Conservation (phyloP, 1,140 invertebrate species). For the Scaptomyza graminum region DNA sequence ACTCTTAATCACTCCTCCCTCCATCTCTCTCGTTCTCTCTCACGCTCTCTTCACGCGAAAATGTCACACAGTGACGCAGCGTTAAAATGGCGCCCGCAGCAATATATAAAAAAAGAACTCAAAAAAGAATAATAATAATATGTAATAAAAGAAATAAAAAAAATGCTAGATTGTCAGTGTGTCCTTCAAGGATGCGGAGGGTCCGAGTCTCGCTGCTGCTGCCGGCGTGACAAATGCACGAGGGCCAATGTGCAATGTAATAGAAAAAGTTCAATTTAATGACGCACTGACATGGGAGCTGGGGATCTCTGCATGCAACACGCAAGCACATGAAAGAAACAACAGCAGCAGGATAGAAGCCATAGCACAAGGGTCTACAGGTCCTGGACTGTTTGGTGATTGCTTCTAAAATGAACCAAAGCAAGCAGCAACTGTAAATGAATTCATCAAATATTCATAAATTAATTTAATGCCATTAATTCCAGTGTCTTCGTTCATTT, state of each 20-base stretch:
- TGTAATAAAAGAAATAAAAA: constrained; percentile 11
- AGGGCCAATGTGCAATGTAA: constrained; percentile 68
- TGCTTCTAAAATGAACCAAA: constrained; percentile 4
- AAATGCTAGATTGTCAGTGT: constrained; percentile 42
- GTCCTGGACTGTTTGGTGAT: constrained; percentile 6
- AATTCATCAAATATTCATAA: neutral
- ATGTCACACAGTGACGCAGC: constrained; percentile 76
- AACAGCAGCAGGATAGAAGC: too few species aligned
- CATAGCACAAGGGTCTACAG: too few species aligned
- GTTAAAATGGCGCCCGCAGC: constrained; percentile 61
- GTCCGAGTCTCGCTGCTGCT: constrained; percentile 25
- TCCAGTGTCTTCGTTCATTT: neutral
- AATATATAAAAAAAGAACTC: constrained; percentile 6
- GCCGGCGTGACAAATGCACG: constrained; percentile 65
- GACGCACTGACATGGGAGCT: constrained; percentile 57
- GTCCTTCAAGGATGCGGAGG: constrained; percentile 65
- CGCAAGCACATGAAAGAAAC: neutral
- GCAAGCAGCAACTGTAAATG: neutral
- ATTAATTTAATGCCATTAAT: neutral
- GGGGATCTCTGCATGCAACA: constrained; percentile 4
- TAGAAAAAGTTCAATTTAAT: constrained; percentile 81
- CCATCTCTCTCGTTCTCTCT: neutral
- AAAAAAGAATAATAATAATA: constrained; percentile 24
- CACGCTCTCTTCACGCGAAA: constrained; percentile 46
- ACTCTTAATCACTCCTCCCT: too few species aligned